phyloP scores from a whole-genome alignment of 2,113 vertebrate genomes.

The Misgurnus anguillicaudatus region DNA sequence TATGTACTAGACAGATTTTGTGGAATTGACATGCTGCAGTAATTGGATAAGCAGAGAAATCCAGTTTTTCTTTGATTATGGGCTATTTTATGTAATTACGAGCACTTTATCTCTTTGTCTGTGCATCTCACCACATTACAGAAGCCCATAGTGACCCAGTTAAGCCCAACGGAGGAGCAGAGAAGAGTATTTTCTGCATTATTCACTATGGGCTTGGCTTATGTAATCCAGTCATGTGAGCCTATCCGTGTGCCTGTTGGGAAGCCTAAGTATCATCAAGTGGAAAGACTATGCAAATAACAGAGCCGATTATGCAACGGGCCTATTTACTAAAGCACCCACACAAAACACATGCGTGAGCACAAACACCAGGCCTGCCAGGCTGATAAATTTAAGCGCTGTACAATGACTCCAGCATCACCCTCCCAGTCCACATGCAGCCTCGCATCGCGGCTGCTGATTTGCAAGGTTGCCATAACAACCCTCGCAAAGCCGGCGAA shows the following conservation, averaged over 20 bases:
- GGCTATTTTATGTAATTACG: neutral
- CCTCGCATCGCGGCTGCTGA: conserved; percentile 54
- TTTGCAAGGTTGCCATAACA: conserved; percentile 63
- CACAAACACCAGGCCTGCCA: conserved; percentile 25
- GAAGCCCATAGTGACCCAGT: conserved; percentile 55
- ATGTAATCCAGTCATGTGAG: conserved; percentile 73
- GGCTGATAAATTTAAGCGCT: conserved; percentile 54
- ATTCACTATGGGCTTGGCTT: conserved; percentile 58
- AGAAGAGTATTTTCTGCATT: conserved; percentile 55
- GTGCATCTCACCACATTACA: conserved; percentile 26
- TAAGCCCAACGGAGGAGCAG: conserved; percentile 38
- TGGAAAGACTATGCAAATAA: conserved; percentile 68
- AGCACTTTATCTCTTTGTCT: neutral
- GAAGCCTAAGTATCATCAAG: conserved; percentile 65
- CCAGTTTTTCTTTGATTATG: neutral
- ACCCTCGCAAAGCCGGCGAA: conserved; percentile 49
- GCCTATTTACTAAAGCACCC: conserved; percentile 62
- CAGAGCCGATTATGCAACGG: conserved; percentile 66
- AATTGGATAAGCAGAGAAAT: neutral
- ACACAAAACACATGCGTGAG: conserved; percentile 40
- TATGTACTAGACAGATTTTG: neutral
- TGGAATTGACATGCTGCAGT: neutral
- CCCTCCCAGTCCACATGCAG: conserved; percentile 29
- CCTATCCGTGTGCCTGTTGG: conserved; percentile 62
- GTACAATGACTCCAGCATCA: conserved; percentile 41